Conservation (phyloP, 2,797 vertebrate genomes). For the Takifugu rubripes region DNA sequence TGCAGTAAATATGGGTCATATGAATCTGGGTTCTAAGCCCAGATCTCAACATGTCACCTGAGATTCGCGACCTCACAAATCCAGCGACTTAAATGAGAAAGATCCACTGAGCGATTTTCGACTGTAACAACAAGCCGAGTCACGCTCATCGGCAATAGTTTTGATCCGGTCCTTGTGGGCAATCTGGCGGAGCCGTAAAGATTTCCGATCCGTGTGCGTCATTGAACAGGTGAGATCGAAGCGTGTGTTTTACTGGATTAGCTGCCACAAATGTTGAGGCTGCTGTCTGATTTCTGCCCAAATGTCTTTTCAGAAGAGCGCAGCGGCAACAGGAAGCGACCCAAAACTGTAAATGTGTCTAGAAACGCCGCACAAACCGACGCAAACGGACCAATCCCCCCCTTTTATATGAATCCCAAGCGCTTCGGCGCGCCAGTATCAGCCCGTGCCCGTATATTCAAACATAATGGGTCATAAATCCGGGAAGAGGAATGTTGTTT, state of each 20-base stretch:
- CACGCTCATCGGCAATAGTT: too few relatives aligned
- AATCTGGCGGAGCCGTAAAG: too few relatives aligned
- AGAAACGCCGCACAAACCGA: too few relatives aligned
- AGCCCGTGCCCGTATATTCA: conserved; percentile 5
- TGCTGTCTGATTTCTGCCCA: conserved; percentile 1
- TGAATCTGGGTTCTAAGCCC: not conserved
- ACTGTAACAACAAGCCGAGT: too few relatives aligned
- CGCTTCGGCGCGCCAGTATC: not conserved
- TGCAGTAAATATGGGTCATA: not conserved
- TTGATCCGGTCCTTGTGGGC: too few relatives aligned
- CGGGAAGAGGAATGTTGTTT: conserved; percentile 49
- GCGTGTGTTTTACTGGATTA: too few relatives aligned
- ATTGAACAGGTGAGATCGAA: not conserved
- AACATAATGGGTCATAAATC: conserved; percentile 37
- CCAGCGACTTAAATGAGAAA: too few relatives aligned
- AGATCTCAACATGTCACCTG: not conserved
- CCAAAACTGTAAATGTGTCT: too few relatives aligned
- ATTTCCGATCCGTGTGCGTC: not conserved
- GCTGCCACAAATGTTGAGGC: too few relatives aligned
- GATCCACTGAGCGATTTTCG: too few relatives aligned
- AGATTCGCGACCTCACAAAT: too few relatives aligned
- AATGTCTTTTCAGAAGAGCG: conserved; percentile 27
- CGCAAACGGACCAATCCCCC: not conserved
- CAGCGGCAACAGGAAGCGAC: not conserved
- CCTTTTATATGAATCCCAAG: not conserved